Evolutionary conservation across 2,113 vertebrate species (phyloP).

Genomic region (Cephalopholis sonnerati): DNA sequence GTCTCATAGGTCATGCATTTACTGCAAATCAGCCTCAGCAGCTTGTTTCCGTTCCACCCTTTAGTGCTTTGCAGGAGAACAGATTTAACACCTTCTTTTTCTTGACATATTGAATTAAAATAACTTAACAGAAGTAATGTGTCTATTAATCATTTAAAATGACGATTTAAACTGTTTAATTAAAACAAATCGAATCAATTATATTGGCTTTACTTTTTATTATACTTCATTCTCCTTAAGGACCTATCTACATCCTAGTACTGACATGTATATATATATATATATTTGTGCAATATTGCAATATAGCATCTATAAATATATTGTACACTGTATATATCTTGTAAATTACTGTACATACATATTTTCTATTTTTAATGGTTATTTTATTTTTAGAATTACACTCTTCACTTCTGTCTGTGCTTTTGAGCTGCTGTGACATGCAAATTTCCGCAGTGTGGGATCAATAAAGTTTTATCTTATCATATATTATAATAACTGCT

Average conservation of each 20-base stretch:
- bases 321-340: too few relatives aligned
- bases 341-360: too few relatives aligned
- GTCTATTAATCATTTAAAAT: neutral
- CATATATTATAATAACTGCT: neutral
- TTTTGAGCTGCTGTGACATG: too few relatives aligned
- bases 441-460: too few relatives aligned
- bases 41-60: neutral
- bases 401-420: too few relatives aligned
- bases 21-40: slow-evolving; percentile 1
- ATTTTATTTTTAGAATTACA: too few relatives aligned
- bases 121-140: neutral
- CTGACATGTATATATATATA: too few relatives aligned
- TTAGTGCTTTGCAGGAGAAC: neutral
- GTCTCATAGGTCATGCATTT: neutral
- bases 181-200: neutral
- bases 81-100: neutral
- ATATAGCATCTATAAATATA: too few relatives aligned
- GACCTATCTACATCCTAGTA: too few relatives aligned
- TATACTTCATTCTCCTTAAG: neutral
- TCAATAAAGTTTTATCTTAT: too few relatives aligned
- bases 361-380: too few relatives aligned
- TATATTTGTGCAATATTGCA: too few relatives aligned
- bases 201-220: neutral
- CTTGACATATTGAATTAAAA: neutral
- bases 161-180: neutral